Evolutionary conservation across 2,888 invertebrate species (phyloP).

Genomic region (Atethmia centrago): DNA sequence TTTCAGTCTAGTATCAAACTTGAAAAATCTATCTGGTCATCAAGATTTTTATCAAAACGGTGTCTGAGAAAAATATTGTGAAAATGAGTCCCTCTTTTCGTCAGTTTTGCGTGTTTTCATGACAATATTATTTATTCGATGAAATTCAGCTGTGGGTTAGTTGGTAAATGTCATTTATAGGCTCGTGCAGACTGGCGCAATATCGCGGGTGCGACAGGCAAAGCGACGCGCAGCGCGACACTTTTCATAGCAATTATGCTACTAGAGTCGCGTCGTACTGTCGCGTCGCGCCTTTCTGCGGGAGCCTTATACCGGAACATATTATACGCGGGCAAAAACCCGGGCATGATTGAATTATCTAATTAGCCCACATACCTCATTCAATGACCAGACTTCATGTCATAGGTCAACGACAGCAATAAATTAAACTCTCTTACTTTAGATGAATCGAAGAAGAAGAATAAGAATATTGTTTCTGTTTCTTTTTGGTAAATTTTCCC

Average conservation of each 20-base stretch:
- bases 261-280: too few species aligned
- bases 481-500: too few species aligned
- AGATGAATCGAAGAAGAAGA: not conserved
- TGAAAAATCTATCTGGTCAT: slow-evolving; percentile 17
- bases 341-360: not conserved
- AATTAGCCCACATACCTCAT: not conserved
- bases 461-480: too few species aligned
- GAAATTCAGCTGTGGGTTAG: too few species aligned
- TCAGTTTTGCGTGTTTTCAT: not conserved
- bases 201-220: too few species aligned
- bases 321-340: not conserved
- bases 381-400: slow-evolving; percentile 18
- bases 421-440: not conserved
- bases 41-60: not conserved
- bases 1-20: slow-evolving; percentile 21
- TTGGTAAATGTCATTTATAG: too few species aligned
- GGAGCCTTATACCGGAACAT: not conserved
- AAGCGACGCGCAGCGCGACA: too few species aligned
- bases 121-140: not conserved
- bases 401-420: slow-evolving; percentile 27
- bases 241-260: too few species aligned
- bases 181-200: too few species aligned
- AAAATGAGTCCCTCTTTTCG: not conserved
- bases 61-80: too few species aligned
- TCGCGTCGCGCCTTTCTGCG: too few species aligned